Evolutionary conservation across 1,140 invertebrate genomes (phyloP).

Genomic region (Bombus confusus): DNA sequence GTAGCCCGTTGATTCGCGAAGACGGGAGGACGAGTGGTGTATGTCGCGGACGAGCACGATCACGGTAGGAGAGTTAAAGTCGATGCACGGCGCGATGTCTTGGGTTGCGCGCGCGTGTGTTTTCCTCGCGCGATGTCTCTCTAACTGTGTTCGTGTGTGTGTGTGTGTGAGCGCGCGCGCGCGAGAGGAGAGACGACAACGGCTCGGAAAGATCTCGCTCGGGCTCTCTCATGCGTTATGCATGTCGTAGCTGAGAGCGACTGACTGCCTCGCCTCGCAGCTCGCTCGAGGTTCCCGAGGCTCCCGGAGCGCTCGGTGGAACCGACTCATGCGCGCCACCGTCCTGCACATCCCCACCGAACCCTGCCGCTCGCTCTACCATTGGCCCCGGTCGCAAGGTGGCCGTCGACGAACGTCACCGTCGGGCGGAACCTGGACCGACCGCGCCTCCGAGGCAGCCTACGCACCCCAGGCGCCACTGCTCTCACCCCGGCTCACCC

Average conservation of each 20-base stretch:
- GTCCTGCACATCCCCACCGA: constrained; percentile 71
- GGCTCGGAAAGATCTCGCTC: constrained; percentile 74
- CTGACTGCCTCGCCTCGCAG: constrained; percentile 82
- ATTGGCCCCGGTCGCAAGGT: constrained; percentile 79
- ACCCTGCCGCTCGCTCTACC: neutral
- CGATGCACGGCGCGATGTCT: constrained; percentile 43
- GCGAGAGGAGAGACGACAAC: constrained; percentile 60
- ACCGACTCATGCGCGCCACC: constrained; percentile 78
- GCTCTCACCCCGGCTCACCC: constrained; percentile 72
- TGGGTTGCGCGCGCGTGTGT: constrained; percentile 11
- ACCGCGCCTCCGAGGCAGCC: constrained; percentile 64
- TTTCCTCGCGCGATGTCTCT: constrained; percentile 55
- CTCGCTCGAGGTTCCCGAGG: constrained; percentile 79
- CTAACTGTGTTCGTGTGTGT: neutral
- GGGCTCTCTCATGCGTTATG: constrained; percentile 84
- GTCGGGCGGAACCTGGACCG: constrained; percentile 69
- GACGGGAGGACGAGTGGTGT: constrained; percentile 16
- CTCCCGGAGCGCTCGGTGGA: constrained; percentile 67
- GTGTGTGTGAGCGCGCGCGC: constrained; percentile 25
- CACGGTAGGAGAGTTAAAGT: constrained; percentile 45
- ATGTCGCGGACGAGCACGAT: constrained; percentile 8
- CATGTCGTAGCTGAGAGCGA: constrained; percentile 83
- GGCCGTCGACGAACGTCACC: constrained; percentile 80
- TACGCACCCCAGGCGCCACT: constrained; percentile 68
- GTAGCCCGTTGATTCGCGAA: constrained; percentile 4